These are phyloP conservation scores for Drosophila lacertosa DNA, from an alignment of 1,140 invertebrate genomes.

Conservation along the genomic window DNA sequence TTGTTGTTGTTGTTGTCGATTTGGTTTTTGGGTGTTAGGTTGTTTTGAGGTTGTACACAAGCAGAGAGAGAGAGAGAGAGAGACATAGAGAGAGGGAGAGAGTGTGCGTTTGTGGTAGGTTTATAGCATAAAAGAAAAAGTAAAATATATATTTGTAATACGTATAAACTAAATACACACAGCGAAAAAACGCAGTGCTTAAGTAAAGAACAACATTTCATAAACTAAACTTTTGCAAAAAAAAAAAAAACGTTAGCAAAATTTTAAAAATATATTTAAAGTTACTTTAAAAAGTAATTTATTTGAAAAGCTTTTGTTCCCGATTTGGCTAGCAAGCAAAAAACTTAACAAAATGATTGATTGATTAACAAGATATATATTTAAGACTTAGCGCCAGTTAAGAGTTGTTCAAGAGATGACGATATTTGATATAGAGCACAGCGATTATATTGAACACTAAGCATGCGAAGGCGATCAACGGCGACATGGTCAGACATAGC, in stretches of 20 bases:
- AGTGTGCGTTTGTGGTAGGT: constrained; percentile 18
- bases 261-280: no score
- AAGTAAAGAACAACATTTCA: no score
- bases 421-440: constrained; percentile 76
- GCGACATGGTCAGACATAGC: constrained; percentile 80
- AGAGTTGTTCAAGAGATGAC: constrained; percentile 49
- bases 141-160: constrained; percentile 36
- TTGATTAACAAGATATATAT: constrained; percentile 8
- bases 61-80: constrained; percentile 25
- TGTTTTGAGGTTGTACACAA: constrained; percentile 39
- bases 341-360: constrained; percentile 1
- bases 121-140: constrained; percentile 46
- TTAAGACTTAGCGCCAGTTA: constrained; percentile 12
- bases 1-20: neutral
- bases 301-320: no score
- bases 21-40: constrained; percentile 37
- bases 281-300: no score
- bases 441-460: constrained; percentile 78
- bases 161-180: neutral
- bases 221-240: no score
- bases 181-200: no score
- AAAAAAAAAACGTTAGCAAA: no score
- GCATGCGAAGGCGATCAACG: constrained; percentile 76
- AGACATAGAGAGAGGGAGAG: constrained; percentile 14
- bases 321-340: no score